These are phyloP conservation scores for Otus sunia DNA, from an alignment of 2,113 vertebrate genomes.

Conservation along the genomic window DNA sequence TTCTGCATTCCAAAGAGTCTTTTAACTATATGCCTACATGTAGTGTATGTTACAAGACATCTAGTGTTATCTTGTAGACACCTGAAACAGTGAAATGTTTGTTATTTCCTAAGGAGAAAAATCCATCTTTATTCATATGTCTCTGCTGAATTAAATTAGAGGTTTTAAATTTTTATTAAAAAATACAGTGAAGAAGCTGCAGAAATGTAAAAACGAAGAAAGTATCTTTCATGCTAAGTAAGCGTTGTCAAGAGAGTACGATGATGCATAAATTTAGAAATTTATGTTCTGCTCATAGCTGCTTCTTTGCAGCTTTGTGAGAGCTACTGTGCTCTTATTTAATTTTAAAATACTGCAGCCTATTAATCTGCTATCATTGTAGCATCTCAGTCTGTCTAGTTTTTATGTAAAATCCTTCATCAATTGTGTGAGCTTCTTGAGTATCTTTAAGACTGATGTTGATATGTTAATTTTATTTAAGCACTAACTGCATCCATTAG, in stretches of 20 bases:
- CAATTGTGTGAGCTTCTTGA: background rate
- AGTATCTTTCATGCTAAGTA: background rate
- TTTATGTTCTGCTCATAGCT: background rate
- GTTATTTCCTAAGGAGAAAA: background rate
- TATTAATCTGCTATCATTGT: background rate
- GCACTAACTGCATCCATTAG: background rate
- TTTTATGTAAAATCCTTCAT: background rate
- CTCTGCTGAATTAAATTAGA: background rate
- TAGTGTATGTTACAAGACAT: background rate
- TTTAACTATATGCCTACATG: fast-evolving
- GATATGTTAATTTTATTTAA: background rate
- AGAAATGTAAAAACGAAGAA: background rate
- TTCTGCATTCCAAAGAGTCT: background rate
- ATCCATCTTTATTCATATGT: background rate
- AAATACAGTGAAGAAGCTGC: background rate
- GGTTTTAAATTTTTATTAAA: background rate
- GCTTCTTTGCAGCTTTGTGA: background rate
- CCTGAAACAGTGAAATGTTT: background rate
- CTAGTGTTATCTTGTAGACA: background rate
- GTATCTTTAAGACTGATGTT: background rate
- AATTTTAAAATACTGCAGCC: background rate
- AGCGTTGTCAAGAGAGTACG: background rate
- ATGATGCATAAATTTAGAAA: background rate
- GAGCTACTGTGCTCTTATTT: background rate
- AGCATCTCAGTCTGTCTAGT: background rate